phyloP scores from a whole-genome alignment of 1,140 invertebrate genomes.

The Scaptomyza hsui region DNA sequence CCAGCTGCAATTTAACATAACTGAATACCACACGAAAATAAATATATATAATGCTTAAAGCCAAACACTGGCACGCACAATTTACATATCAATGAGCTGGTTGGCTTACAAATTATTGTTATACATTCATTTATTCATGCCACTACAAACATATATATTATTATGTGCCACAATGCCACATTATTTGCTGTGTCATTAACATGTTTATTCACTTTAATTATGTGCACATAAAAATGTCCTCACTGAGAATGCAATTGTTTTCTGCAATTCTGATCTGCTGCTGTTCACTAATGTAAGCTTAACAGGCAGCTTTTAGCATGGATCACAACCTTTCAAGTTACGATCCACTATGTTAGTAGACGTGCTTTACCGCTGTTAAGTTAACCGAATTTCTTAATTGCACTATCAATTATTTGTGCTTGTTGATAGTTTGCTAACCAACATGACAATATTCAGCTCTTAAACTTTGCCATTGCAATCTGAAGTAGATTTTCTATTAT shows the following conservation, averaged over 20 bases:
- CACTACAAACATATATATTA: slow-evolving; percentile 3
- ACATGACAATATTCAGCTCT: not conserved
- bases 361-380: not conserved
- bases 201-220: not conserved
- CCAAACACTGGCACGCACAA: slow-evolving; percentile 10
- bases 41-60: slow-evolving; percentile 15
- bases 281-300: not conserved
- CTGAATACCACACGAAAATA: slow-evolving; percentile 3
- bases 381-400: slow-evolving; percentile 9
- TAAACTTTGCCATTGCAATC: slow-evolving; percentile 5
- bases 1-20: slow-evolving; percentile 22
- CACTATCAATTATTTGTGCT: not conserved
- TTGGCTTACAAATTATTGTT: slow-evolving; percentile 22
- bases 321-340: not conserved
- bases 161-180: not conserved
- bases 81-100: slow-evolving; percentile 45
- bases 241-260: not conserved
- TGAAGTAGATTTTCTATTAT: slow-evolving; percentile 9
- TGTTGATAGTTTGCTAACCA: slow-evolving; percentile 1
- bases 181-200: not conserved
- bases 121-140: slow-evolving; percentile 30
- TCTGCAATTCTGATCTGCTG: not conserved
- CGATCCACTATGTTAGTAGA: not conserved
- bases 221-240: not conserved
- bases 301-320: not conserved